Percentiles rank a stretch among this genome's conserved stretches.
Evolutionary conservation across 2,113 vertebrate species (phyloP).

Genomic region (Herpetotheres cachinnans): DNA sequence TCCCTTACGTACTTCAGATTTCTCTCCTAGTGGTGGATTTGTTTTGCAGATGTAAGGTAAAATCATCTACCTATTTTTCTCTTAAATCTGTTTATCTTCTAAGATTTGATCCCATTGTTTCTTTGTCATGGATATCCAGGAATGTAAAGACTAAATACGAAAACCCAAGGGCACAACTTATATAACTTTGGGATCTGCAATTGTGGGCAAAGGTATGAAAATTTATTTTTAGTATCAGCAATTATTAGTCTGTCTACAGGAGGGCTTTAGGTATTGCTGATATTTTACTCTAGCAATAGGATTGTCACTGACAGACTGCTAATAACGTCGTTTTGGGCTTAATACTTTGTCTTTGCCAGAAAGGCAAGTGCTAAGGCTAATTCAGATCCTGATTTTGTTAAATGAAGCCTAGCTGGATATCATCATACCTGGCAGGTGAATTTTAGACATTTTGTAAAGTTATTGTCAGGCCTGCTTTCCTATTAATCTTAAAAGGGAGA

Average conservation of each 20-base stretch:
- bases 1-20: not conserved
- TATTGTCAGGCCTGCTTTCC: not conserved
- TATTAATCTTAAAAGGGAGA: not conserved
- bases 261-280: not conserved
- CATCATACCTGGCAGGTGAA: not conserved
- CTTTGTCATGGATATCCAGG: not conserved
- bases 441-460: not conserved
- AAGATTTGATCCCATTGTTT: not conserved
- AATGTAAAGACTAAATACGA: not conserved
- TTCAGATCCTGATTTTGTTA: not conserved
- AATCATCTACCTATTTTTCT: not conserved
- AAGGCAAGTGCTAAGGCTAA: not conserved
- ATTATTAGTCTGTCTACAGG: not conserved
- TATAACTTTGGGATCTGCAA: not conserved
- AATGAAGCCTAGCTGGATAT: not conserved
- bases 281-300: not conserved
- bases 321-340: not conserved
- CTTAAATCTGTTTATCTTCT: not conserved
- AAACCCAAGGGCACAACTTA: not conserved
- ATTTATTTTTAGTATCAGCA: not conserved
- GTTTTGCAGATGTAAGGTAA: not conserved
- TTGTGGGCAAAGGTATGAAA: not conserved
- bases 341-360: not conserved
- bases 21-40: not conserved
- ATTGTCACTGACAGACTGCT: not conserved